Base-by-base conservation (phyloP, 2,888 invertebrate species). In the Campaea margaritaria region DNA sequence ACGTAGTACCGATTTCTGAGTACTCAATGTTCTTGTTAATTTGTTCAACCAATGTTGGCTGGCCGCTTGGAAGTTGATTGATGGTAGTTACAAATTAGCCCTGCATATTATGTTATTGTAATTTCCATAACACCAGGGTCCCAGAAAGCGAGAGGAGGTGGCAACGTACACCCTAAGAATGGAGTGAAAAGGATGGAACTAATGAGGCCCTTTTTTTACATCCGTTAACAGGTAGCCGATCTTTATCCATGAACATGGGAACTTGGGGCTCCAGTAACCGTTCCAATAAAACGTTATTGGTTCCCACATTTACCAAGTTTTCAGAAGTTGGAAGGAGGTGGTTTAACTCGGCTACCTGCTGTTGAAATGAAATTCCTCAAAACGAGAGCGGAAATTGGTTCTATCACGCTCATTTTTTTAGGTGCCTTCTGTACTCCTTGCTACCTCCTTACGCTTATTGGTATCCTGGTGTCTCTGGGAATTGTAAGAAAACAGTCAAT, bases 121-220 rank as follows among this genome's bases (percentile, higher is more conserved):
- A 42, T 42, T 13, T 14, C 42, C 42, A 10, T 27, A n/a, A 43
- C 28, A 57, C 57, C 36, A 38, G 49, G 45, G 27, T 28, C 21
- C 7, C 27, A 53, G 34, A 50, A 53, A 13, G 15, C 16, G 3
- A 8, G 16, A 54, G 45, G 39, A 51, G 50, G 51, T 51, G 11
- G 36, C 27, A 9, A 10, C 28, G 12, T 10, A 36, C 36, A 36
- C 36, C n/a, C 11, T 36, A 36, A 36, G 36, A 10, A 27, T 16
- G 42, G 11, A 16, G 15, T 42, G 9, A 42, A 42, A n/a, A n/a
- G 5, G 36, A 36, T n/a, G n/a, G 36, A 36, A 36, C 3, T 36
- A 36, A n/a, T 36, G 5, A 31, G 8, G 31, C 31, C 31, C 9
- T 31, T 31, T 9, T 9, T 31, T 31, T 9, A 10, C 7, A 1